Base-by-base conservation (phyloP, 1,140 invertebrate genomes). In the Hestina assimilis region DNA sequence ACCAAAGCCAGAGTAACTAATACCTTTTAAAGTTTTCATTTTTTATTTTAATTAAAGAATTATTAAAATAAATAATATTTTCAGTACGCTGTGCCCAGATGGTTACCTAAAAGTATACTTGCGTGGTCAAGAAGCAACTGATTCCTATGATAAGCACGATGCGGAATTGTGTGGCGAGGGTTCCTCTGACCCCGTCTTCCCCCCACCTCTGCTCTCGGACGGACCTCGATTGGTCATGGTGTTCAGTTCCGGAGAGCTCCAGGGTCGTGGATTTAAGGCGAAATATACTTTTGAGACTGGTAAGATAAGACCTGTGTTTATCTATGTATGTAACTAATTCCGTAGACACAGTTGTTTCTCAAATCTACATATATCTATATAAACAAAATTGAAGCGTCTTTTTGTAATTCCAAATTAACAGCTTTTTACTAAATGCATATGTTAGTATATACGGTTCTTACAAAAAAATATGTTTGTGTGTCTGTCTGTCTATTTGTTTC, bases 171-270 rank as follows among this genome's bases (percentile, higher is more conserved):
- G 97, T 81, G 97, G 97, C 4, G 92, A 94, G 56, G 90, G 91
- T 6, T 29, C 58, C 1, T 40, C 17, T 7, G 72, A 58, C 20
- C 70, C 70, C 1, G 64, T 68, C 8, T 90, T 91, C 72, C 94
- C 95, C 11, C 91, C 91, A 19, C 91, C 93, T 14, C 91, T 96
- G 31, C 92, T 95, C 45, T 97, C 96, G 24, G 95, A 97, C 78
- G 96, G 96, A 0, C 96, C 97, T n/a, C 91, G 97, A 17, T 92
- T 99, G 46, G 95, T 97, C 21, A 94, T 98, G 91, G 94, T 98
- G 1, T 98, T 99, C 83, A 96, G 94, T 72, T 96, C 95, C 43
- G 96, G 96, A 0, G 95, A 97, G 72, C 90, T 94, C 21, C 94
- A 96, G 79, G 97, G 97, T 1, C 89, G 93, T 24, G 96, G 96